Conservation (phyloP, 1,140 invertebrate genomes). For the Drosophila nannoptera region DNA sequence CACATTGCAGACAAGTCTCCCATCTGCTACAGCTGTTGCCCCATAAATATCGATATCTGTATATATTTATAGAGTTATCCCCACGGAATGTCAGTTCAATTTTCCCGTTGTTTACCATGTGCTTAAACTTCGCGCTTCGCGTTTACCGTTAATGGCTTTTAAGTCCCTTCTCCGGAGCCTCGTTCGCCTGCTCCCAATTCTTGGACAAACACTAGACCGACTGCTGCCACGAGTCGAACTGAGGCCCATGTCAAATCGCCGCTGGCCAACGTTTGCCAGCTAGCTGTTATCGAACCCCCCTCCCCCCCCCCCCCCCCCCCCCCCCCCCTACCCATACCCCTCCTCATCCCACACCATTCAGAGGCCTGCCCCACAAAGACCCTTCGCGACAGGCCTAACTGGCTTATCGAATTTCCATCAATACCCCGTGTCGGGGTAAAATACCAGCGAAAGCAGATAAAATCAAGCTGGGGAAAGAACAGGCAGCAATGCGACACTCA, state of each 20-base stretch:
- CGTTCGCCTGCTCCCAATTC: constrained; percentile 27
- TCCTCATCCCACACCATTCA: too few relatives aligned
- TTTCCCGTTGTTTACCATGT: constrained; percentile 21
- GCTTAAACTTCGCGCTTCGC: constrained; percentile 18
- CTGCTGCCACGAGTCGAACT: background rate
- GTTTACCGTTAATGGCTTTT: constrained; percentile 44
- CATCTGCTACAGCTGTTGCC: too few relatives aligned
- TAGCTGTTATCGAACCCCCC: constrained; percentile 42
- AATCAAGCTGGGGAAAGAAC: constrained; percentile 6
- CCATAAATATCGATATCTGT: background rate
- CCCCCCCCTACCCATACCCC: too few relatives aligned
- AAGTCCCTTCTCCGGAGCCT: constrained; percentile 23
- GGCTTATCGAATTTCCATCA: constrained; percentile 49
- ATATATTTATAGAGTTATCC: constrained; percentile 1
- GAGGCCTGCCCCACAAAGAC: too few relatives aligned
- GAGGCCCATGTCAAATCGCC: constrained; percentile 10
- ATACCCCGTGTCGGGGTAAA: constrained; percentile 6
- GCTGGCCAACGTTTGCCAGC: constrained; percentile 26
- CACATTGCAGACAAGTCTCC: too few relatives aligned
- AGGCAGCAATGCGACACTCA: constrained; percentile 35
- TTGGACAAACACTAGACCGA: constrained; percentile 25
- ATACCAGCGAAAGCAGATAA: background rate
- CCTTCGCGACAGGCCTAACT: background rate
- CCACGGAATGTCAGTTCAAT: constrained; percentile 1
- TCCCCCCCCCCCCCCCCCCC: background rate